These are phyloP conservation scores for Cricetomys ansorgei DNA, from an alignment of 2,113 vertebrate genomes.

Conservation along the genomic window DNA sequence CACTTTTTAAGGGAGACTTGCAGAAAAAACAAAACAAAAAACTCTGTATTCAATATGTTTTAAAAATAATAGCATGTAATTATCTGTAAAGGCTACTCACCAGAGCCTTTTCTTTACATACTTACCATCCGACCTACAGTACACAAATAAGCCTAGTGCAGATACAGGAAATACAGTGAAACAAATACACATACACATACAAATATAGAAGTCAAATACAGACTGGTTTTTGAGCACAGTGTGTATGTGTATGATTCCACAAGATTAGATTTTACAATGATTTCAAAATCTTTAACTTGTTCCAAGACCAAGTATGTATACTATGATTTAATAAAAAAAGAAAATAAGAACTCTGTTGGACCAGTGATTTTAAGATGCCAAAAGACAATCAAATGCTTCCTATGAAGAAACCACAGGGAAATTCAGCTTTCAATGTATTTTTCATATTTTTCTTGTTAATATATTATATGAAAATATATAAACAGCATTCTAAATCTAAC, in stretches of 20 bases:
- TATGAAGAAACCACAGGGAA: constrained; percentile 17
- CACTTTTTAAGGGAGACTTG: constrained; percentile 88
- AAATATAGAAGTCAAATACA: constrained; percentile 84
- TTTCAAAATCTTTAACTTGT: constrained; percentile 74
- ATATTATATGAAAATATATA: neutral
- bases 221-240: constrained; percentile 83
- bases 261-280: constrained; percentile 80
- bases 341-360: constrained; percentile 24
- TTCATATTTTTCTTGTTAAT: constrained; percentile 17
- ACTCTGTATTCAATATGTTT: constrained; percentile 70
- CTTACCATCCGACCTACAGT: constrained; percentile 95
- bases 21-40: constrained; percentile 88
- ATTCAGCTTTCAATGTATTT: constrained; percentile 38
- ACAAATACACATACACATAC: constrained; percentile 83
- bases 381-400: constrained; percentile 30
- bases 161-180: constrained; percentile 92
- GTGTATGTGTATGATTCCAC: constrained; percentile 71
- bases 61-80: constrained; percentile 82
- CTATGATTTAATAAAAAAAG: constrained; percentile 44
- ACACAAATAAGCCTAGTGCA: constrained; percentile 96
- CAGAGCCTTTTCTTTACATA: constrained; percentile 93
- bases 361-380: constrained; percentile 66
- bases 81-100: constrained; percentile 93
- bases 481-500: constrained; percentile 2
- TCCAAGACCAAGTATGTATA: constrained; percentile 18